Conservation (phyloP, 2,888 invertebrate genomes). For the Plebejus anna region DNA sequence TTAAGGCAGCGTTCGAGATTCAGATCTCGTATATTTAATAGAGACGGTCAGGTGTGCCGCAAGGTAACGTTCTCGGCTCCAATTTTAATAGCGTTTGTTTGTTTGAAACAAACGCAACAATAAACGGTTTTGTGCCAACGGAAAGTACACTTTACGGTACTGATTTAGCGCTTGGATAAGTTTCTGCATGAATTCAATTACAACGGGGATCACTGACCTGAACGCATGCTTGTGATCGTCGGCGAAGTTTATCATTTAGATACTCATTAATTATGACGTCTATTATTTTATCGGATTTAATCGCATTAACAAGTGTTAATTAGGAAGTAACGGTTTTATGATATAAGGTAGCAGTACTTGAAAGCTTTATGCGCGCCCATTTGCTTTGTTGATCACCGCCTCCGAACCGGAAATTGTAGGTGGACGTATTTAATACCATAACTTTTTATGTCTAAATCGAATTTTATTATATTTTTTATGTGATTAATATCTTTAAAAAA, state of each 20-base stretch:
- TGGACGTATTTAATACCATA: not conserved
- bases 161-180: conserved; percentile 66
- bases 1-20: conserved; percentile 44
- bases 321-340: conserved; percentile 8
- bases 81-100: conserved; percentile 45
- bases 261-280: conserved; percentile 33
- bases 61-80: conserved; percentile 40
- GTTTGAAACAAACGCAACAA: conserved; percentile 46
- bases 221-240: conserved; percentile 43
- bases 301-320: conserved; percentile 19
- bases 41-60: conserved; percentile 42
- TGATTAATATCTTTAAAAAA: not conserved
- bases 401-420: not conserved
- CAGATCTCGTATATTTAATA: conserved; percentile 43
- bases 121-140: conserved; percentile 47
- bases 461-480: not conserved
- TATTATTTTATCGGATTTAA: conserved; percentile 29
- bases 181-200: conserved; percentile 67
- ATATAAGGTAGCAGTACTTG: not conserved
- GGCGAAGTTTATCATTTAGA: conserved; percentile 40
- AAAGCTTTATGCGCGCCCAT: conserved; percentile 3
- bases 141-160: conserved; percentile 55
- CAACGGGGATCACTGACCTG: conserved; percentile 49
- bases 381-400: conserved; percentile 6
- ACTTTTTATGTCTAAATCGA: not conserved